Base-by-base conservation (phyloP, 1,140 invertebrate species). In the Penaeus vannamei region DNA sequence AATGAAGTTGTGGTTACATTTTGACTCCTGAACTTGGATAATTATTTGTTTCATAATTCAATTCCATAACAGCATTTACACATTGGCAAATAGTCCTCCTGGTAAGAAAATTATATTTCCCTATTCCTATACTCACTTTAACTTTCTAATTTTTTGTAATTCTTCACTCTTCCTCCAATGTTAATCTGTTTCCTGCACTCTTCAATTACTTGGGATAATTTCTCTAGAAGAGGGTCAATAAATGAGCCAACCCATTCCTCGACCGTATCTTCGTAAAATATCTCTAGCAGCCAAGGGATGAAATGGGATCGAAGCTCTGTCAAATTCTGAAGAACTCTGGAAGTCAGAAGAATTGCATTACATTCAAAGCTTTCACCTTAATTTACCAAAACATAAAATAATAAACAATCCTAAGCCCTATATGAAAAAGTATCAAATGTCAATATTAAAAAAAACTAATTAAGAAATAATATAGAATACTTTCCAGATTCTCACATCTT, bases 161-260 rank as follows among this genome's bases (percentile, higher is more conserved):
- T 80, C 76, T 76, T 82, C 23, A 86, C 84, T 83, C 89, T 81
- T 19, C 89, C 89, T 82, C 89, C 89, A 76, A 90, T 86, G 10
- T 83, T 36, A 72, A 90, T 90, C 53, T 90, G 89, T 36, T 62
- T 85, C 61, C 82, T 90, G 64, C 89, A 90, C 23, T 90, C 89
- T 26, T 90, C 79, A 29, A 90, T 82, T 19, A 93, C 61, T 84
- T 84, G 86, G 59, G 91, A 90, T 12, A 93, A 88, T 64, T 92
- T 91, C 23, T 72, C 87, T 69, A 91, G 42, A n/a, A 92, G 42
- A 66, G 93, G 93, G 20, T 92, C 84, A 23, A 93, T 91, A 90
- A 91, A 91, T 0, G 91, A 92, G 36, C 91, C 90, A 79, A 93
- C 87, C 93, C 93, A 93, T 86, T 93, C 93, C 26, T 92, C 90